These are phyloP conservation scores for Hemitrygon akajei DNA, from an alignment of 2,797 vertebrate genomes.

Conservation along the genomic window DNA sequence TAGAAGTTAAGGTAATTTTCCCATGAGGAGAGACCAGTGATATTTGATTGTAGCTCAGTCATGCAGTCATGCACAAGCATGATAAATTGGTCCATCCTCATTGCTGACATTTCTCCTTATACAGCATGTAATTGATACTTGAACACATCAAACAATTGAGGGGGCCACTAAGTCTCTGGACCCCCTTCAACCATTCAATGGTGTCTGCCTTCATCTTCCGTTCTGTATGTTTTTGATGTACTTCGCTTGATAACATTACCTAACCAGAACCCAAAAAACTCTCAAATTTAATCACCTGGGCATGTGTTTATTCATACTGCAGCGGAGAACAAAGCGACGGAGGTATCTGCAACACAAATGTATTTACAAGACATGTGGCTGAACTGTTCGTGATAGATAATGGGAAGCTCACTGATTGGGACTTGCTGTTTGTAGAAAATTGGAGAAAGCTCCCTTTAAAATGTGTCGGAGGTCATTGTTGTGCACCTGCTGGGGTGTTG, in stretches of 20 bases:
- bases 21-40: neutral
- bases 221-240: neutral
- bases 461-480: neutral
- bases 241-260: too few species aligned
- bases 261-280: neutral
- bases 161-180: neutral
- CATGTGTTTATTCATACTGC: neutral
- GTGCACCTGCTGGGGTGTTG: neutral
- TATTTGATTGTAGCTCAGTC: neutral
- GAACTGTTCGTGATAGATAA: neutral
- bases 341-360: neutral
- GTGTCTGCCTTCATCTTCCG: neutral
- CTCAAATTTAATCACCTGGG: neutral
- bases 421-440: neutral
- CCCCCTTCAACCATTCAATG: neutral
- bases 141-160: too few species aligned
- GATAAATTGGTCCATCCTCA: neutral
- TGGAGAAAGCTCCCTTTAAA: neutral
- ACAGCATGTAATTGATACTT: neutral
- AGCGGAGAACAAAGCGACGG: neutral
- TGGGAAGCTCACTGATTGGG: neutral
- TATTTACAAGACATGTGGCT: neutral
- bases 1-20: too few species aligned
- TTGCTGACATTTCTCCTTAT: neutral
- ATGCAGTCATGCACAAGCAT: neutral